phyloP scores from a whole-genome alignment of 2,113 vertebrate species.

The Notarius quadriscutis region DNA sequence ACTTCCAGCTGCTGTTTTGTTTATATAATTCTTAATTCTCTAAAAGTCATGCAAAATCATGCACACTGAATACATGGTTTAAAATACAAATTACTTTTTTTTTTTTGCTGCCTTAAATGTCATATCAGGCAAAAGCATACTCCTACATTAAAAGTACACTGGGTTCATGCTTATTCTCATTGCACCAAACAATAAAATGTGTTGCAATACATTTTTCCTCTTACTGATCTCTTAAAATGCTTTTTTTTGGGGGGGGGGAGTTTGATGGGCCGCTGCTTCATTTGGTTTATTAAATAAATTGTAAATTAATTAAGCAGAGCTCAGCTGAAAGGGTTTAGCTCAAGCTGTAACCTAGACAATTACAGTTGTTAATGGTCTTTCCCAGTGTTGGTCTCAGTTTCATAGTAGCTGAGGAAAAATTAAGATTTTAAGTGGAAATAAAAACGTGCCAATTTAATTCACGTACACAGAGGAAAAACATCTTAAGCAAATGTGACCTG shows the following conservation, averaged over 20 bases:
- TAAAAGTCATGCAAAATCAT: constrained; percentile 55
- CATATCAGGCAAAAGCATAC: constrained; percentile 18
- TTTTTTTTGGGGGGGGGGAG: background rate
- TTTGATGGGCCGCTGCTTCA: background rate
- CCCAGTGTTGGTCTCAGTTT: background rate
- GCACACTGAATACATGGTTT: constrained; percentile 46
- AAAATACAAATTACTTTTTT: constrained; percentile 29
- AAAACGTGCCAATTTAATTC: background rate
- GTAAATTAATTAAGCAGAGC: background rate
- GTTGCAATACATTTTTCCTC: background rate
- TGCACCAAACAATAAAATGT: background rate
- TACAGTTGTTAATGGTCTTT: background rate
- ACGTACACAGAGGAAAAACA: background rate
- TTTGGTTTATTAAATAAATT: background rate
- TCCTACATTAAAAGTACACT: background rate
- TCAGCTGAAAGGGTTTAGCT: background rate
- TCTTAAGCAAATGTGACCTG: background rate
- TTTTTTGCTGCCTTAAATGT: background rate
- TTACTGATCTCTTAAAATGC: background rate
- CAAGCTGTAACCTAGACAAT: background rate
- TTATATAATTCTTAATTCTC: background rate
- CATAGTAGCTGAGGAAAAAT: background rate
- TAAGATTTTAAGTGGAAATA: background rate
- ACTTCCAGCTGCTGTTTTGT: constrained; percentile 12
- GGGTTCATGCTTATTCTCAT: background rate